Evolutionary conservation across 1,140 invertebrate species (phyloP).

Genomic region (Lerema accius): DNA sequence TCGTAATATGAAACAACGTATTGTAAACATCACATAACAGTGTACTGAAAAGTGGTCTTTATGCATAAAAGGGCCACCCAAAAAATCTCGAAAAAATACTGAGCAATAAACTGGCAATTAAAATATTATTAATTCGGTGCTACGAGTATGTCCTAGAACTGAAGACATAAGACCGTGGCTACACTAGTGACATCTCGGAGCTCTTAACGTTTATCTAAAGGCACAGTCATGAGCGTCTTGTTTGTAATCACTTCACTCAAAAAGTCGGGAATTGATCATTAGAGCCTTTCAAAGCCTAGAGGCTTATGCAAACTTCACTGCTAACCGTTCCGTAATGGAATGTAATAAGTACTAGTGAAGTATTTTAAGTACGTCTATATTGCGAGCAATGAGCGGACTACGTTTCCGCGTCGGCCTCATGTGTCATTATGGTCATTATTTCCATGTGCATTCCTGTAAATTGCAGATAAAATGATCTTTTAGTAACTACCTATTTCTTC

Average conservation of each 20-base stretch:
- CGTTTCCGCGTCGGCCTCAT: slow-evolving; percentile 12
- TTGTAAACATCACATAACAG: no score
- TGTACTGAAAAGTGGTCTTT: no score
- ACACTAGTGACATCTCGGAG: slow-evolving; percentile 37
- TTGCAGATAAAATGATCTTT: slow-evolving; percentile 5
- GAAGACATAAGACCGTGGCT: slow-evolving; percentile 33
- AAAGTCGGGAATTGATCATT: slow-evolving; percentile 59
- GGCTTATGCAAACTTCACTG: slow-evolving; percentile 42
- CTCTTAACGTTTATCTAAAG: slow-evolving; percentile 67
- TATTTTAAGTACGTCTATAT: slow-evolving; percentile 9
- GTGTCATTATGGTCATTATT: slow-evolving; percentile 1
- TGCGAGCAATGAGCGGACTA: slow-evolving; percentile 3
- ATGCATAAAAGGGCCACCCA: no score
- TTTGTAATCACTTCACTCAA: slow-evolving; percentile 55
- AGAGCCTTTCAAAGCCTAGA: slow-evolving; percentile 47
- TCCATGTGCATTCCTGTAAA: slow-evolving; percentile 11
- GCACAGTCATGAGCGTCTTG: slow-evolving; percentile 50
- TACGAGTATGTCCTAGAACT: no score
- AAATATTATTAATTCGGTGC: no score
- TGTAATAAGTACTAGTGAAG: slow-evolving; percentile 27
- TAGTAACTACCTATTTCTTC: no score
- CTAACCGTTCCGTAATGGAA: slow-evolving; percentile 22
- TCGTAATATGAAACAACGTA: no score
- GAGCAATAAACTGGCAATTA: no score
- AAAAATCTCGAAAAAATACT: no score